Evolutionary conservation across 1,140 invertebrate genomes (phyloP).

Genomic region (Schlechtendalia chinensis): DNA sequence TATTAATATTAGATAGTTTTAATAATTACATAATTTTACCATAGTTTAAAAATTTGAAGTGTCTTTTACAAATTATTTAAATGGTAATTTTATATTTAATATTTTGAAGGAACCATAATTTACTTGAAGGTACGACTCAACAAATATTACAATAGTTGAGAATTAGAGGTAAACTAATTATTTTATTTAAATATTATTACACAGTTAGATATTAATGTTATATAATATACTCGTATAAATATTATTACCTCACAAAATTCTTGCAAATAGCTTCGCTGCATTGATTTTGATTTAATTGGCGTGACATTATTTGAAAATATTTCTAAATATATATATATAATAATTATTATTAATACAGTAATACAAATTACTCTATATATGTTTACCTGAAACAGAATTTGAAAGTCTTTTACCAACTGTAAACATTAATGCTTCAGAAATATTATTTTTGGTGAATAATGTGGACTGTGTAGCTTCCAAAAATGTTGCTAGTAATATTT

Average conservation of each 20-base stretch:
- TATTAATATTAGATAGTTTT: too few species aligned
- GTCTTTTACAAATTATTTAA: too few species aligned
- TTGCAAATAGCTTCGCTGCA: constrained; percentile 28
- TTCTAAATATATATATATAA: not conserved
- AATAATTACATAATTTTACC: too few species aligned
- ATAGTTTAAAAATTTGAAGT: too few species aligned
- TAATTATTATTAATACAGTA: not conserved
- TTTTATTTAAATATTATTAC: too few species aligned
- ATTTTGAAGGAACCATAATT: too few species aligned
- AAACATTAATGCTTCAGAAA: constrained; percentile 15
- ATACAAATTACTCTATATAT: not conserved
- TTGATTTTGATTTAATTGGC: constrained; percentile 25
- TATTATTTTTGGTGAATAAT: constrained; percentile 36
- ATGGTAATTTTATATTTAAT: too few species aligned
- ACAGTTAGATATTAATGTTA: too few species aligned
- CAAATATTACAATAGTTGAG: too few species aligned
- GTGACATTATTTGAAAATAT: constrained; percentile 30
- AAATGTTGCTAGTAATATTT: constrained; percentile 26
- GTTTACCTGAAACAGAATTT: not conserved
- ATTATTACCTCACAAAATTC: constrained; percentile 43
- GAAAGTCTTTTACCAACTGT: not conserved
- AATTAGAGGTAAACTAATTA: too few species aligned
- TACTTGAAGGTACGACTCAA: too few species aligned
- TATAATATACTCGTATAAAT: not conserved
- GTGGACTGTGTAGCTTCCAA: constrained; percentile 5